These are phyloP conservation scores for Heteromurus nitidus DNA, from an alignment of 2,888 invertebrate species.

Conservation along the genomic window DNA sequence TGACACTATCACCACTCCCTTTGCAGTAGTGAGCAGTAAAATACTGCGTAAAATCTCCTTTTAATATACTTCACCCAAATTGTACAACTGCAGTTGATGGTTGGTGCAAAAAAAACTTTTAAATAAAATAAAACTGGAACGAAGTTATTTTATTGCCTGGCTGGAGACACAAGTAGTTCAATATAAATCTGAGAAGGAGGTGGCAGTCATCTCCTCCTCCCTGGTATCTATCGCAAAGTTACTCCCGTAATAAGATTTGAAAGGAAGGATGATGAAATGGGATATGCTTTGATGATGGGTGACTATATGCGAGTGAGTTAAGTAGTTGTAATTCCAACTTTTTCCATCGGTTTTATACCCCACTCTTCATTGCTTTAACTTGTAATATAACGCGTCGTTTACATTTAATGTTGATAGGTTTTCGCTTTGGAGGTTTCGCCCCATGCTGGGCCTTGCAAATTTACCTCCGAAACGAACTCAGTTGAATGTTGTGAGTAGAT, in stretches of 20 bases:
- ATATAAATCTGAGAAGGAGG: slow-evolving; percentile 55
- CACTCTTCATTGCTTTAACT: slow-evolving; percentile 48
- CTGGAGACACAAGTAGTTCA: slow-evolving; percentile 63
- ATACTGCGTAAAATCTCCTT: too few species aligned
- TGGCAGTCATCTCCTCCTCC: slow-evolving; percentile 44
- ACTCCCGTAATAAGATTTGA: slow-evolving; percentile 9
- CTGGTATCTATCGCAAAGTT: not conserved
- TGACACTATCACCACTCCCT: not conserved
- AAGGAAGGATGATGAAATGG: slow-evolving; percentile 46
- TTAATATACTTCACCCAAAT: not conserved
- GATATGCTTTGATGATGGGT: slow-evolving; percentile 47
- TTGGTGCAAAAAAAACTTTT: slow-evolving; percentile 55
- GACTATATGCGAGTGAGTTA: slow-evolving; percentile 15
- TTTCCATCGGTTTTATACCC: slow-evolving; percentile 50
- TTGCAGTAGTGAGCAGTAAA: not conserved
- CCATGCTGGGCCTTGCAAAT: slow-evolving; percentile 65
- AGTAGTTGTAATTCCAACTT: slow-evolving; percentile 54
- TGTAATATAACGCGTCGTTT: slow-evolving; percentile 61
- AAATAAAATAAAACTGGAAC: slow-evolving; percentile 57
- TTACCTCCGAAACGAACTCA: slow-evolving; percentile 29
- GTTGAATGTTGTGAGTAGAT: too few species aligned
- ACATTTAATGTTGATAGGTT: slow-evolving; percentile 65
- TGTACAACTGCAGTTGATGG: slow-evolving; percentile 8
- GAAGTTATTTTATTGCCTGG: slow-evolving; percentile 58
- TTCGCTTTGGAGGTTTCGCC: slow-evolving; percentile 57